These are phyloP conservation scores for Rhynchomys soricoides DNA, from an alignment of 2,113 vertebrate genomes.

Conservation along the genomic window DNA sequence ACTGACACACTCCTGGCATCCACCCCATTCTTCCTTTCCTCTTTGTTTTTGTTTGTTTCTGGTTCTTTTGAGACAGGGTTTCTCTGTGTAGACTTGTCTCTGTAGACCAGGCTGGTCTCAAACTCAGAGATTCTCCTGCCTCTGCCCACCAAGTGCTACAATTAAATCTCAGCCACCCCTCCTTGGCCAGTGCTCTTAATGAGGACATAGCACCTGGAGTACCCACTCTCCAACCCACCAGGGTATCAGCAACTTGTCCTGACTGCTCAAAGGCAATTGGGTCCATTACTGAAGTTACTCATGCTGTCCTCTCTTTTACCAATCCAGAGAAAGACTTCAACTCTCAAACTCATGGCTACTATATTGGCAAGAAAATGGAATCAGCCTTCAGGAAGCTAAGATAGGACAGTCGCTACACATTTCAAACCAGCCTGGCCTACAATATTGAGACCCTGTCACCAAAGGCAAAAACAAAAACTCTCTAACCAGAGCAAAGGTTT, in stretches of 20 bases:
- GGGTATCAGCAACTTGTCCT: background rate
- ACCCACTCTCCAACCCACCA: background rate
- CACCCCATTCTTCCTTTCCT: too few relatives aligned
- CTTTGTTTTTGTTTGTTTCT: too few relatives aligned
- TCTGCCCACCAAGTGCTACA: too few relatives aligned
- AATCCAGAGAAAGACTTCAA: background rate
- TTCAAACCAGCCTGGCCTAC: background rate
- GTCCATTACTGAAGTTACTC: background rate
- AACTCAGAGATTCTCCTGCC: background rate
- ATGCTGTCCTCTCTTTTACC: background rate
- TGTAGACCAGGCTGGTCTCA: background rate
- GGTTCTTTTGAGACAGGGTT: background rate
- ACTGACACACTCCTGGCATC: background rate
- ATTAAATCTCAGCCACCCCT: background rate
- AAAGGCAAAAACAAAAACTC: background rate
- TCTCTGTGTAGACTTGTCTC: background rate
- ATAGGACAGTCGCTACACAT: background rate
- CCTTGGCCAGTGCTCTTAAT: background rate
- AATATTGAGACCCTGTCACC: background rate
- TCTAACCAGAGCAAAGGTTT: background rate
- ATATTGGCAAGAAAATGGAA: background rate
- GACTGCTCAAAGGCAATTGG: background rate
- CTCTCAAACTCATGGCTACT: background rate
- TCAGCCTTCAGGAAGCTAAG: background rate
- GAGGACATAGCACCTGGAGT: background rate